phyloP scores from a whole-genome alignment of 2,888 invertebrate species.

The Ochropleura leucogaster region DNA sequence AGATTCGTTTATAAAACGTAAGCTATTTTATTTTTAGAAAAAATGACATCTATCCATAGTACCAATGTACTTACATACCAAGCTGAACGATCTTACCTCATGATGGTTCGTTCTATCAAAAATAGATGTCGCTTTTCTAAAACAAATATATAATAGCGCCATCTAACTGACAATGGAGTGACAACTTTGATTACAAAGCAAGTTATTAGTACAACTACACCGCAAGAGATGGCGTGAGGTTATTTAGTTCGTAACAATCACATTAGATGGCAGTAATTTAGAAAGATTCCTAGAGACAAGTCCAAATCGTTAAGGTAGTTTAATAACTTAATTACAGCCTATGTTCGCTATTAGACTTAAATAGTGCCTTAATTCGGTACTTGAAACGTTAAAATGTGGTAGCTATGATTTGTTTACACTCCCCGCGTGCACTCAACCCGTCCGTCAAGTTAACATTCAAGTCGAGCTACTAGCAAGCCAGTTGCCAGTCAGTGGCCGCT shows the following conservation, averaged over 20 bases:
- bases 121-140: slow-evolving; percentile 47
- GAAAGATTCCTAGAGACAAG: background rate
- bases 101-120: background rate
- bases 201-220: background rate
- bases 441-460: slow-evolving; percentile 66
- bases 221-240: slow-evolving; percentile 28
- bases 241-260: background rate
- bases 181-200: background rate
- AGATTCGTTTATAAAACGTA: too few species aligned
- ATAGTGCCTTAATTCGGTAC: background rate
- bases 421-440: slow-evolving; percentile 59
- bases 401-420: slow-evolving; percentile 45
- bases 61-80: background rate
- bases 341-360: background rate
- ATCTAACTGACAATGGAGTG: slow-evolving; percentile 8
- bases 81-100: background rate
- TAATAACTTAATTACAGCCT: background rate
- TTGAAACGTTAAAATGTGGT: background rate
- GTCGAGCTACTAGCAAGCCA: slow-evolving; percentile 65
- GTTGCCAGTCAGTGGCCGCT: slow-evolving; percentile 67
- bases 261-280: slow-evolving; percentile 33
- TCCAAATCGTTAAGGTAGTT: background rate
- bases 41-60: slow-evolving; percentile 39
- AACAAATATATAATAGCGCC: slow-evolving; percentile 3
- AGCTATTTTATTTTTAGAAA: background rate